A percentile compares a stretch with the other conserved stretches of the same genome.
These are phyloP conservation scores for Pipistrellus nathusii DNA, from an alignment of 2,797 vertebrate genomes.

Conservation along the genomic window DNA sequence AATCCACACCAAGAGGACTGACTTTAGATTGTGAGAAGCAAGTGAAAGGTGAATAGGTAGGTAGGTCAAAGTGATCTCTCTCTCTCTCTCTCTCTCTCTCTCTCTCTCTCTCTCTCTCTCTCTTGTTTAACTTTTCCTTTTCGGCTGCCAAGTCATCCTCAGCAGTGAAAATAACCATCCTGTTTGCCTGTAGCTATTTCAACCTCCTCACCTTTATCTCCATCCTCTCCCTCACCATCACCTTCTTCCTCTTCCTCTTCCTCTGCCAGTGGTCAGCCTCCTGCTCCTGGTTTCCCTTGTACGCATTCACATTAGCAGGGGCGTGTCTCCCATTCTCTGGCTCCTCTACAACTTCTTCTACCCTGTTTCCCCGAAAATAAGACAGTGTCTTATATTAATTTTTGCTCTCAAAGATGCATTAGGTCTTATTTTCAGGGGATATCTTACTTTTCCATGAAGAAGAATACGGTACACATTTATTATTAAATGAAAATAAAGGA, in stretches of 20 bases:
- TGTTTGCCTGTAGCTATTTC: neutral
- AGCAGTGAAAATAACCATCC: neutral
- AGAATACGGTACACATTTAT: no score
- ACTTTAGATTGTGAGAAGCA: neutral
- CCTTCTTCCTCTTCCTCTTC: neutral
- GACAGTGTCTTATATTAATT: no score
- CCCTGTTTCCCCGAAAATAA: no score
- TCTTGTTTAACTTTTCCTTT: neutral
- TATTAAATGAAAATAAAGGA: no score
- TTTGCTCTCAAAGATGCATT: no score
- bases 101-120: neutral
- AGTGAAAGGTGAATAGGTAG: neutral
- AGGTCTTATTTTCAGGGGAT: no score
- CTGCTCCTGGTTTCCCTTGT: fast-evolving
- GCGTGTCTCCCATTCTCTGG: neutral
- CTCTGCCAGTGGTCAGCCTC: neutral
- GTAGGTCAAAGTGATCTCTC: neutral
- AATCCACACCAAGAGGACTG: neutral
- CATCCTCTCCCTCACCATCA: neutral
- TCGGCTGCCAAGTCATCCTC: neutral
- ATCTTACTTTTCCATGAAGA: no score
- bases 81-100: neutral
- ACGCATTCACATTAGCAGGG: neutral
- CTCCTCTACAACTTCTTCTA: neutral
- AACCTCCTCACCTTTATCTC: neutral